Conservation (phyloP, 2,888 invertebrate genomes). For the Thelaira solivaga region DNA sequence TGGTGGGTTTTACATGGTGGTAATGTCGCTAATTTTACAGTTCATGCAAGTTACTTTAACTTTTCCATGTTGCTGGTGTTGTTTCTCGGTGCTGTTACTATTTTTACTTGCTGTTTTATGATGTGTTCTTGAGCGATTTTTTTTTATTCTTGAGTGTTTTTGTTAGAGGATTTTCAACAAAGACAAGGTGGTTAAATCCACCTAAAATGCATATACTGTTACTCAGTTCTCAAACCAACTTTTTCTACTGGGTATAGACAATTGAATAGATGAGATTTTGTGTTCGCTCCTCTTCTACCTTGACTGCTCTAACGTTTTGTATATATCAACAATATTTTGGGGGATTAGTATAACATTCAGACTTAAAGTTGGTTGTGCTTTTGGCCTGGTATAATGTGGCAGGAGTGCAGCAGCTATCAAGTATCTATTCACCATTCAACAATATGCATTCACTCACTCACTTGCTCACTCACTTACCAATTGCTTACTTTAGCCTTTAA, state of each 20-base stretch:
- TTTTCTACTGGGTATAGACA: not conserved
- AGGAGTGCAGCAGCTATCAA: constrained; percentile 11
- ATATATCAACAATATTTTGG: not conserved
- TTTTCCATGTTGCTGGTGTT: constrained; percentile 5
- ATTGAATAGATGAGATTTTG: no score
- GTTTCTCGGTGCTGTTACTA: not conserved
- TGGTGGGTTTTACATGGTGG: constrained; percentile 50
- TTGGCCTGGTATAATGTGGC: constrained; percentile 14
- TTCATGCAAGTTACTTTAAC: constrained; percentile 55
- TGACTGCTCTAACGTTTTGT: not conserved
- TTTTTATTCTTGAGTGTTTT: no score
- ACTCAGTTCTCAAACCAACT: not conserved
- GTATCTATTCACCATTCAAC: not conserved
- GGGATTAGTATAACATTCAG: not conserved
- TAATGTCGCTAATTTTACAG: constrained; percentile 60
- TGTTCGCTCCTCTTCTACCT: no score
- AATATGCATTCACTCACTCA: not conserved
- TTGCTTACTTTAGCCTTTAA: constrained; percentile 39
- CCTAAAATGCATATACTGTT: not conserved
- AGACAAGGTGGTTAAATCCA: constrained; percentile 32
- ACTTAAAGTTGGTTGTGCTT: not conserved
- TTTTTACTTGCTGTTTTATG: not conserved
- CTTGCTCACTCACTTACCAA: constrained; percentile 11
- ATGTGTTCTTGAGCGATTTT: constrained; percentile 23
- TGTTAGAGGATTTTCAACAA: constrained; percentile 39